Evolutionary conservation across 64 coral and sea anemone genomes (phyloP), one percentile per base, ranked within the genome.

Genomic region (Montipora cactus): DNA sequence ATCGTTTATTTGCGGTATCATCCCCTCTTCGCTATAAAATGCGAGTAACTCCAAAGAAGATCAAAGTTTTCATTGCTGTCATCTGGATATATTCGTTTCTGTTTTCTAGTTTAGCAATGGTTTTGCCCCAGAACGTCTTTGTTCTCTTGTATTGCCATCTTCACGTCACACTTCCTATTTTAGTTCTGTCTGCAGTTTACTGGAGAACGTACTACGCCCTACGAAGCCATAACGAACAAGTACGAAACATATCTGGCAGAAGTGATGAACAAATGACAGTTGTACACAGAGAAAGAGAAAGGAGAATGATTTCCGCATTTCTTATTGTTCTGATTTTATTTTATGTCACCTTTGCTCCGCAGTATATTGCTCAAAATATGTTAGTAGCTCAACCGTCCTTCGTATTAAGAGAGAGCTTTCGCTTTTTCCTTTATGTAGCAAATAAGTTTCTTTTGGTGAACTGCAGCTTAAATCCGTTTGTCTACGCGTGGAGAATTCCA

Each of bases 401-500:
- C 12, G 1, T 1, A 8, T 4, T 7, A 37, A 49, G 14, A 5
- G 76, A 78, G 46, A n/a, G 76, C 15, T 78, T 78, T 78, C 44
- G 46, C 18, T 78, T 78, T n/a, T 78, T 78, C 44, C 76, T 78
- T 49, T 78, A 78, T n/a, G 16, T 37, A 5, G 46, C 14, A 13
- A 78, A 78, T n/a, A 78, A 78, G 15, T 16, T 78, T 0, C 76
- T 78, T 1, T 48, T 78, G 49, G 76, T 78, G 3, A 78, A 78
- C 16, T 19, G 76, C 18, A 49, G 2, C 19, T 78, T 78, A 49
- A 78, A 78, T 16, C 76, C 76, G 4, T 78, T 78, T 49, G 49
- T 78, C 46, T 78, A 78, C 19, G 76, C 46, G 3, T 78, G 76
- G 76, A 78, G 76, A 48, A 78, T 78, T 78, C 45, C 76, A 78